Percentiles rank a stretch among this genome's conserved stretches.
These are phyloP conservation scores for Pantherophis alleghaniensis DNA, from an alignment of 2,797 vertebrate species.

Conservation along the genomic window DNA sequence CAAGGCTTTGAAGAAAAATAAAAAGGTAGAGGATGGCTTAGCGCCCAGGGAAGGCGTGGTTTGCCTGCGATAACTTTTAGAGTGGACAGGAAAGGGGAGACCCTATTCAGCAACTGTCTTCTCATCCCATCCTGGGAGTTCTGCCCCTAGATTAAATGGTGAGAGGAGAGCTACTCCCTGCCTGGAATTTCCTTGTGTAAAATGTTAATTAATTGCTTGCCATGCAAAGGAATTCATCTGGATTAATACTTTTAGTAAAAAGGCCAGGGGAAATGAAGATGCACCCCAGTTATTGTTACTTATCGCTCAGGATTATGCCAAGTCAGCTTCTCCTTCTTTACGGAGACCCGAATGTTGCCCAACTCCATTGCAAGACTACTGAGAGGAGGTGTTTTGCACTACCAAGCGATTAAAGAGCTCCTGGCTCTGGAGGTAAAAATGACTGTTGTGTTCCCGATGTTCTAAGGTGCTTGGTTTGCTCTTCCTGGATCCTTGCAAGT, in stretches of 20 bases:
- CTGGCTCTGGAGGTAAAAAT: background rate
- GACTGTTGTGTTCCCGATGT: background rate
- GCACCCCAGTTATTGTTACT: background rate
- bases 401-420: background rate
- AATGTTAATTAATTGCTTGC: background rate
- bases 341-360: background rate
- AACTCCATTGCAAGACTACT: constrained; percentile 2
- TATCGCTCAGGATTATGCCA: constrained; percentile 27
- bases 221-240: background rate
- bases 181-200: background rate
- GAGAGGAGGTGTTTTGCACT: background rate
- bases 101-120: background rate
- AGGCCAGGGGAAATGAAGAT: background rate
- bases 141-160: background rate
- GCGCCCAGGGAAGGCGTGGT: background rate
- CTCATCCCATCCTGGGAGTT: background rate
- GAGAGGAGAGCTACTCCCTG: background rate
- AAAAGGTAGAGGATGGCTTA: background rate
- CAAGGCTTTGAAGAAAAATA: background rate
- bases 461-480: constrained; percentile 10
- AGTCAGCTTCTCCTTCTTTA: background rate
- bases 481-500: background rate
- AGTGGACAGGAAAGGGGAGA: background rate
- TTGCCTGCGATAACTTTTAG: background rate
- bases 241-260: background rate